Percentiles rank a stretch among this genome's conserved stretches.
phyloP scores from a whole-genome alignment of 2,888 invertebrate genomes.

The Monochamus alternatus region DNA sequence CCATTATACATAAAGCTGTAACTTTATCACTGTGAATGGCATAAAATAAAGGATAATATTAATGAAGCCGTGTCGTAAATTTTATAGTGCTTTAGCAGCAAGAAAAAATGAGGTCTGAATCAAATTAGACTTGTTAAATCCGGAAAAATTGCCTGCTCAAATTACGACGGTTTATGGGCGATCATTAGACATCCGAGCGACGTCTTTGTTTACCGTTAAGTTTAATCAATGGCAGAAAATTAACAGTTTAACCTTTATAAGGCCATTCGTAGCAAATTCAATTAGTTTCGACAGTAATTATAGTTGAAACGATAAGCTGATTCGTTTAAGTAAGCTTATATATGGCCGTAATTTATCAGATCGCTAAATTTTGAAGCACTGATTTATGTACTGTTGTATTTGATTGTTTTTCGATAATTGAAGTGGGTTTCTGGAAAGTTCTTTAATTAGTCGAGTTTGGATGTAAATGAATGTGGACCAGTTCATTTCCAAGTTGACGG shows the following conservation, averaged over 20 bases:
- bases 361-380: background rate
- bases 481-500: no score
- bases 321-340: constrained; percentile 17
- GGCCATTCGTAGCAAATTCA: constrained; percentile 6
- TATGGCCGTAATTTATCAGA: constrained; percentile 4
- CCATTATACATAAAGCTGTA: background rate
- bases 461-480: no score
- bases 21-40: background rate
- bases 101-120: background rate
- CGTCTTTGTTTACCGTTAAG: constrained; percentile 19
- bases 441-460: no score
- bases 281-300: constrained; percentile 17
- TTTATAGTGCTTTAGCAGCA: background rate
- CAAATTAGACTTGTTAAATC: constrained; percentile 3
- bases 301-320: constrained; percentile 17
- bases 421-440: no score
- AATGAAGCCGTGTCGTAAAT: background rate
- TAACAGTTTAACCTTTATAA: constrained; percentile 20
- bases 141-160: constrained; percentile 3
- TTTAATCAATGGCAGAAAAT: constrained; percentile 16
- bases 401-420: background rate
- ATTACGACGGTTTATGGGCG: constrained; percentile 4
- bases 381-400: constrained; percentile 3
- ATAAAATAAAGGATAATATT: background rate
- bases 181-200: constrained; percentile 1